These are phyloP conservation scores for Paramormyrops kingsleyae DNA, from an alignment of 2,113 vertebrate genomes.

Conservation along the genomic window DNA sequence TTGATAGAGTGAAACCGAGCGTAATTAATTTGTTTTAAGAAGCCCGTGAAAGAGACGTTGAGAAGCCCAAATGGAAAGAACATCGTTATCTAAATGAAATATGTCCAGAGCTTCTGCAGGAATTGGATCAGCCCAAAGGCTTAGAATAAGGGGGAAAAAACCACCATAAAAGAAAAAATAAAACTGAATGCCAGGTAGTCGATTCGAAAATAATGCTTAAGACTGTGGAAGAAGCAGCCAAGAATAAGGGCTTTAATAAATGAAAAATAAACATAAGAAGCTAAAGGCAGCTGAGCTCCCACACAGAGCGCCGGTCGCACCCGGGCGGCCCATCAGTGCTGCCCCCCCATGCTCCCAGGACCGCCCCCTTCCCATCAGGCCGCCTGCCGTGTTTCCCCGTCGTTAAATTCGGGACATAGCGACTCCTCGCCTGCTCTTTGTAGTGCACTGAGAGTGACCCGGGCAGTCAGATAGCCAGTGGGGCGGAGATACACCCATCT, in stretches of 20 bases:
- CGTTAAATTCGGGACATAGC: background rate
- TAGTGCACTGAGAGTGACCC: constrained; percentile 42
- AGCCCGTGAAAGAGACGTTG: constrained; percentile 21
- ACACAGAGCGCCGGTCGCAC: background rate
- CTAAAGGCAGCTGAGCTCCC: background rate
- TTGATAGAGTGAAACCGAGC: constrained; percentile 30
- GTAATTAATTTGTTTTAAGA: constrained; percentile 29
- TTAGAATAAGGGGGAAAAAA: background rate
- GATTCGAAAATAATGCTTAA: constrained; percentile 3
- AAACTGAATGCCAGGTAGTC: background rate
- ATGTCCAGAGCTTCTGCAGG: constrained; percentile 34
- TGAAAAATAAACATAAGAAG: background rate
- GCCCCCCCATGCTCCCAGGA: background rate
- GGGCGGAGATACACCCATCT: constrained; percentile 50
- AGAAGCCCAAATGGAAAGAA: constrained; percentile 29
- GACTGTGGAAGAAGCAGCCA: background rate
- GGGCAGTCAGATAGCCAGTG: constrained; percentile 51
- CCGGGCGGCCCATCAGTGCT: background rate
- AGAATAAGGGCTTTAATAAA: background rate
- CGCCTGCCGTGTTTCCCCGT: background rate
- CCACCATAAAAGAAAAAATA: background rate
- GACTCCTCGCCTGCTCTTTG: constrained; percentile 17
- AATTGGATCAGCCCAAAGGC: constrained; percentile 9
- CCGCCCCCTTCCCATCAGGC: background rate
- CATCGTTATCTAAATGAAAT: constrained; percentile 33